Evolutionary conservation across 2,113 vertebrate genomes (phyloP).

Genomic region (Gobio gobio): DNA sequence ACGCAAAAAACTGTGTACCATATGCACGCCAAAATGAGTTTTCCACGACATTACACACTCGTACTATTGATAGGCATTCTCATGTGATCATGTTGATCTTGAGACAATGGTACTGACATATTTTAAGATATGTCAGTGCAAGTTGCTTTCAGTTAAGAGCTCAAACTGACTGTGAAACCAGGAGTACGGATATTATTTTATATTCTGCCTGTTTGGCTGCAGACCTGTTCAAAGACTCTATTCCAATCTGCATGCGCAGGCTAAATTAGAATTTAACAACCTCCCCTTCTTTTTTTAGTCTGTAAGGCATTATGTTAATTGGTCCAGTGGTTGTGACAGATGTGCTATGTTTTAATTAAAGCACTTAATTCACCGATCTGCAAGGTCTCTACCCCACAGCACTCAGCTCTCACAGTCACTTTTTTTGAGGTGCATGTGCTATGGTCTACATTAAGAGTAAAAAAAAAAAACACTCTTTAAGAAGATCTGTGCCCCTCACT

Average conservation of each 20-base stretch:
- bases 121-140: no score
- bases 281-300: conserved; percentile 42
- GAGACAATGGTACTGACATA: no score
- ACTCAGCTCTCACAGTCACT: neutral
- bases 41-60: no score
- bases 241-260: conserved; percentile 39
- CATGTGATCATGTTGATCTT: no score
- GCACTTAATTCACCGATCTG: conserved; percentile 43
- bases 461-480: neutral
- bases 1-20: no score
- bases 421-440: conserved; percentile 25
- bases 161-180: no score
- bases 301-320: conserved; percentile 61
- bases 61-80: no score
- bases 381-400: conserved; percentile 33
- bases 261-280: conserved; percentile 56
- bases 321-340: conserved; percentile 58
- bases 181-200: neutral
- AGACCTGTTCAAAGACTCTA: conserved; percentile 31
- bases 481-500: neutral
- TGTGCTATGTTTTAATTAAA: conserved; percentile 63
- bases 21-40: no score
- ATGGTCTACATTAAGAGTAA: neutral
- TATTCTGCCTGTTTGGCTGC: conserved; percentile 4
- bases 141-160: no score